These are phyloP conservation scores for Chesias legatella DNA, from an alignment of 2,888 invertebrate species.

Conservation along the genomic window DNA sequence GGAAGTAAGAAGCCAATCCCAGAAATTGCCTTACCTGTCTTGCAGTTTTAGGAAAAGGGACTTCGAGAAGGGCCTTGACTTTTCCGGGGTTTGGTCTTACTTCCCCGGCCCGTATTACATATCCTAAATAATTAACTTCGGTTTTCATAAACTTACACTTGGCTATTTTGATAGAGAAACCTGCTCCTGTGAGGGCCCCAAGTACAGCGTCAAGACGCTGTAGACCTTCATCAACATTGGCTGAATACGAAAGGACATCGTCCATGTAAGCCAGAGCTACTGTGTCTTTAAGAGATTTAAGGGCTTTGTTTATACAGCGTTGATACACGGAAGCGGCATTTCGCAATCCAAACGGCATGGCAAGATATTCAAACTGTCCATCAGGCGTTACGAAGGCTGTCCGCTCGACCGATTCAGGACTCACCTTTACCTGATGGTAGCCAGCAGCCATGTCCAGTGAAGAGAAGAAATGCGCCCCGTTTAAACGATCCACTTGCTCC, in stretches of 20 bases:
- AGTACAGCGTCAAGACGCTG: slow-evolving; percentile 17
- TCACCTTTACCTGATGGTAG: slow-evolving; percentile 31
- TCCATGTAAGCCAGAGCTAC: slow-evolving; percentile 25
- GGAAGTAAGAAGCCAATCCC: slow-evolving; percentile 23
- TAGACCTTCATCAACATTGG: slow-evolving; percentile 17
- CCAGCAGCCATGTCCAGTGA: slow-evolving; percentile 32
- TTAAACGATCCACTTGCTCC: too few species aligned
- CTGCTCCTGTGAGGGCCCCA: slow-evolving; percentile 17
- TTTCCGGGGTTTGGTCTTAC: slow-evolving; percentile 28
- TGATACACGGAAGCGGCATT: slow-evolving; percentile 28
- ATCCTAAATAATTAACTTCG: slow-evolving; percentile 27
- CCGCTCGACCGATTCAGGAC: slow-evolving; percentile 18
- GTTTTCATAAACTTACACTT: slow-evolving; percentile 30
- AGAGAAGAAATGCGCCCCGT: slow-evolving; percentile 24
- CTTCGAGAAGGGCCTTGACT: slow-evolving; percentile 24
- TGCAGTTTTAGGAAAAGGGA: slow-evolving; percentile 19
- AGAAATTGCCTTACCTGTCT: slow-evolving; percentile 26
- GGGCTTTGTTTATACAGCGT: slow-evolving; percentile 22
- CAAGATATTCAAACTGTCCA: slow-evolving; percentile 24
- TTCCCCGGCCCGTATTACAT: slow-evolving; percentile 18
- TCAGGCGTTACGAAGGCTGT: slow-evolving; percentile 26
- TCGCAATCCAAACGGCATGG: slow-evolving; percentile 30
- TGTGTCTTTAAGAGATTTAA: slow-evolving; percentile 17
- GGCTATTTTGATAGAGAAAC: slow-evolving; percentile 27
- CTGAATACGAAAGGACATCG: slow-evolving; percentile 21